Base-by-base conservation (phyloP, 2,888 invertebrate genomes). In the Lithophane ornitopus region DNA sequence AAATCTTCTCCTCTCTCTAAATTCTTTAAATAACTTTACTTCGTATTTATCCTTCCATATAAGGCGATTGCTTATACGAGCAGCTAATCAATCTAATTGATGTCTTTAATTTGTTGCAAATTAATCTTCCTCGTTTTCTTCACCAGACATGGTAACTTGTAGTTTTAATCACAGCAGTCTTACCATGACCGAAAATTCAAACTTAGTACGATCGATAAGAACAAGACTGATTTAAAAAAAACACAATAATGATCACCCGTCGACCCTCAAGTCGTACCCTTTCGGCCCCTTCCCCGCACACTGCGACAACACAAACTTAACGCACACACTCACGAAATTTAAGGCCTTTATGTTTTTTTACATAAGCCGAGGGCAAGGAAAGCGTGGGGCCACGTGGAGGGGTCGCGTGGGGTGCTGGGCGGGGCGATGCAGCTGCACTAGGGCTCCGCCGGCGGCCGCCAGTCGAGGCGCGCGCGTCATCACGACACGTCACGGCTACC, bases 391-490 rank as follows among this genome's bases (percentile, higher is more conserved):
- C 93, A 92, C 91, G 89, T 92, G 93, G 94, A 91, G 93, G 94
- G 94, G 92, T 91, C 91, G 92, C 91, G 91, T 93, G 94, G 94
- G 95, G 94, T 93, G 93, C 92, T 94, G 93, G 95, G 95, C 95
- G 95, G 95, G 93, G 95, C 94, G 89, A 87, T 94, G 94, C 95
- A 95, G 94, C 95, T 95, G 95, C 95, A 94, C 85, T 92, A 93
- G 94, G 95, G 93, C 94, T 94, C 92, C 93, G 89, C 80, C 81
- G 85, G 81, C 88, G 89, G 82, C 88, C 90, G 90, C 89, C 95
- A 95, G 95, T 96, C 95, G 95, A 92, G 94, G 88, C 93, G 93
- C 93, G 94, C 90, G 92, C 93, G 92, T 92, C 94, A 89, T 86
- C 88, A 89, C 94, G 92, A 82, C 90, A 93, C 94, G 95, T 94